A percentile compares a stretch with the other conserved stretches of the same genome.
phyloP scores from a whole-genome alignment of 2,888 invertebrate species.

The Zootermopsis nevadensis region DNA sequence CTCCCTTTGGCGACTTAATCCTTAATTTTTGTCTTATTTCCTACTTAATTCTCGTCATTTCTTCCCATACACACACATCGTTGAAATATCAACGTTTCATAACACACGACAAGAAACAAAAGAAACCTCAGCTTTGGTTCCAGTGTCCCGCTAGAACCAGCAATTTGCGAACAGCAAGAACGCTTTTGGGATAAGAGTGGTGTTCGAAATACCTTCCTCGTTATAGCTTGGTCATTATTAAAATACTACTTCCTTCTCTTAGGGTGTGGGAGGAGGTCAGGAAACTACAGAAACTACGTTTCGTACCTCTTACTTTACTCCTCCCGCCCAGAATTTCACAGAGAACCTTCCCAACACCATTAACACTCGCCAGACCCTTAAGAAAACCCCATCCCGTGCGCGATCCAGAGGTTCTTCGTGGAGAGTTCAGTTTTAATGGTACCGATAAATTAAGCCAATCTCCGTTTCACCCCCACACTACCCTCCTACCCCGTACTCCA shows the following conservation, averaged over 20 bases:
- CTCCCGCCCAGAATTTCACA: neutral
- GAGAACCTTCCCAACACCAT: conserved; percentile 43
- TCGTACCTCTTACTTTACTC: neutral
- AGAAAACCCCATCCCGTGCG: conserved; percentile 41
- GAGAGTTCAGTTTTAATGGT: conserved; percentile 54
- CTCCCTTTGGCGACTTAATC: no score
- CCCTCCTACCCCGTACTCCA: conserved; percentile 29
- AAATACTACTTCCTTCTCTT: conserved; percentile 34
- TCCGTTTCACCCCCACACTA: conserved; percentile 47
- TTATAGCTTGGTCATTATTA: conserved; percentile 49
- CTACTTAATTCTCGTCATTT: no score
- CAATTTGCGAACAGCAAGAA: conserved; percentile 38
- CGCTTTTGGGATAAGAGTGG: neutral
- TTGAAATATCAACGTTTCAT: neutral
- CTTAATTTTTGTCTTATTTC: no score
- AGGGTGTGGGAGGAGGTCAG: conserved; percentile 30
- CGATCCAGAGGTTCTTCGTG: conserved; percentile 45
- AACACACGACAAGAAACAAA: neutral
- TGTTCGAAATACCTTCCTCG: conserved; percentile 31
- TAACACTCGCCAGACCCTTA: conserved; percentile 39
- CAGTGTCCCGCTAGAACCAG: conserved; percentile 37
- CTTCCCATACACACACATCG: no score
- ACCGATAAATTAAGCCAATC: conserved; percentile 55
- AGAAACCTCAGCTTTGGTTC: neutral
- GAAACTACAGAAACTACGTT: conserved; percentile 9